Percentiles rank a stretch among this genome's conserved stretches.
Conservation (phyloP, 2,113 vertebrate species). For the Dasyurus viverrinus region DNA sequence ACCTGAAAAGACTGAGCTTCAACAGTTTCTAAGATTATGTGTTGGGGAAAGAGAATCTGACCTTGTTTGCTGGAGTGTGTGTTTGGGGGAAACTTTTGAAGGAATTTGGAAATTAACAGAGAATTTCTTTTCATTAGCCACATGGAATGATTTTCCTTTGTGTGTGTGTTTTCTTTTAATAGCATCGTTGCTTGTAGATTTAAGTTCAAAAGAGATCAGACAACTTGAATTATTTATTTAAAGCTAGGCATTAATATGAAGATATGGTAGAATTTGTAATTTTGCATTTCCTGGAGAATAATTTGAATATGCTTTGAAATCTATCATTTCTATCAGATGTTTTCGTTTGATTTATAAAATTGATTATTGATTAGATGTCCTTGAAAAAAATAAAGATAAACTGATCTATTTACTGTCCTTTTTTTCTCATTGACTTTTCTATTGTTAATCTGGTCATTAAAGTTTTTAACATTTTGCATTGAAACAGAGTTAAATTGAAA, state of each 20-base stretch:
- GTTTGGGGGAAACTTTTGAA: not conserved
- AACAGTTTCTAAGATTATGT: not conserved
- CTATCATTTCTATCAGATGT: not conserved
- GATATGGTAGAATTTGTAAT: not conserved
- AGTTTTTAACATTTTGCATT: not conserved
- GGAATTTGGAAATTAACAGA: not conserved
- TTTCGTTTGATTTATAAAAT: not conserved
- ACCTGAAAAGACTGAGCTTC: not conserved
- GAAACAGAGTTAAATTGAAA: not conserved
- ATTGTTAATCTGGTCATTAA: not conserved
- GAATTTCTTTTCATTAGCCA: not conserved
- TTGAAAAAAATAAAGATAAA: not conserved
- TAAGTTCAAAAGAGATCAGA: not conserved
- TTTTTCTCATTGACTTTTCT: not conserved
- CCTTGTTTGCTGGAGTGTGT: not conserved
- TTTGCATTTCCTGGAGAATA: not conserved
- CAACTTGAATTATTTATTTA: not conserved
- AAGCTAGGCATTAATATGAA: not conserved
- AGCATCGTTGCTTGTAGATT: not conserved
- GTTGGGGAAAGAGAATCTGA: too few relatives aligned
- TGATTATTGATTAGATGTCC: not conserved
- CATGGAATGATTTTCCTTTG: not conserved
- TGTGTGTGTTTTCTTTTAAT: not conserved
- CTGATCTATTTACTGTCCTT: not conserved
- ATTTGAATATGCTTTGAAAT: not conserved